A percentile compares a stretch with the other conserved stretches of the same genome.
Evolutionary conservation across 2,113 vertebrate species (phyloP).

Genomic region (Nibea albiflora): DNA sequence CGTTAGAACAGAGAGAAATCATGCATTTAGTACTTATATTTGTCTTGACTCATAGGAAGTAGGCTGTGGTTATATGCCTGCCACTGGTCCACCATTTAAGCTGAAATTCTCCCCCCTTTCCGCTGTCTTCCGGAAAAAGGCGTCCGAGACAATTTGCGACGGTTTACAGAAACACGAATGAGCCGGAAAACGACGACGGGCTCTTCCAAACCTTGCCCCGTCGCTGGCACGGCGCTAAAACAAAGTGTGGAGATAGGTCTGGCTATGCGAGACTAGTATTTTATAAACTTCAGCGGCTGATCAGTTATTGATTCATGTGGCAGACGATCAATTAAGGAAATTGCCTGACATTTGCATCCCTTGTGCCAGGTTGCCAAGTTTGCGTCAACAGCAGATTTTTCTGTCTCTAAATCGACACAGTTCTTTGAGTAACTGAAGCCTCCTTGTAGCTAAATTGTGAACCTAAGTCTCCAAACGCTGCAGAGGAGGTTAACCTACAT

Average conservation of each 20-base stretch:
- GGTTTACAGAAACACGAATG: too few species aligned
- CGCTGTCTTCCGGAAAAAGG: too few species aligned
- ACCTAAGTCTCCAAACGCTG: background rate
- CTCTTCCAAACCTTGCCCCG: too few species aligned
- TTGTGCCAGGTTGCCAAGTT: slow-evolving; percentile 50
- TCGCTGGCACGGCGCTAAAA: too few species aligned
- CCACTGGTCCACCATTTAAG: too few species aligned
- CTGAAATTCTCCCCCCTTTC: too few species aligned
- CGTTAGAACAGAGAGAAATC: slow-evolving; percentile 1
- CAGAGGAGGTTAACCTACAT: slow-evolving; percentile 12
- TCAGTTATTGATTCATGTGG: slow-evolving; percentile 30
- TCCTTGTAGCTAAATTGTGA: slow-evolving; percentile 2
- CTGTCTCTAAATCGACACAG: slow-evolving; percentile 27
- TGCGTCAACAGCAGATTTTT: slow-evolving; percentile 53
- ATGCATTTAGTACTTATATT: background rate
- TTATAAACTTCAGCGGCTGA: slow-evolving; percentile 23
- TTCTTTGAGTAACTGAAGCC: slow-evolving; percentile 24
- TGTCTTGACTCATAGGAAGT: too few species aligned
- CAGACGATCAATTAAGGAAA: slow-evolving; percentile 55
- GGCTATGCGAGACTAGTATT: slow-evolving; percentile 2
- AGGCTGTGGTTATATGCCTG: too few species aligned
- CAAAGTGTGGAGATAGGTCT: too few species aligned
- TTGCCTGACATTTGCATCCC: slow-evolving; percentile 42
- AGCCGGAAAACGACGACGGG: too few species aligned
- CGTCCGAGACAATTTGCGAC: too few species aligned